Conservation (phyloP, 35 echinoderm and acorn worm genomes). For the Nesometra sesokonis region DNA sequence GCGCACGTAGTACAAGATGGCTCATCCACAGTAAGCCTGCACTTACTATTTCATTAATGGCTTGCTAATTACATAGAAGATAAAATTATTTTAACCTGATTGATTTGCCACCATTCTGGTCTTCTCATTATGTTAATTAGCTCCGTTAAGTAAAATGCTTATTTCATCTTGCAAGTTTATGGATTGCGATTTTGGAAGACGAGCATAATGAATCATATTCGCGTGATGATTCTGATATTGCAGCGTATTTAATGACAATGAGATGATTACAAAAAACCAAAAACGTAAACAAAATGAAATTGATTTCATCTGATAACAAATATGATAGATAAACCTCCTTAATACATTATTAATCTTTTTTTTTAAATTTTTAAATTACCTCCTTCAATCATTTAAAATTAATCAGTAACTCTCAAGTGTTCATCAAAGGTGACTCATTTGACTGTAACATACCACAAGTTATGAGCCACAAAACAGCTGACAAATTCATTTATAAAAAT, state of each 20-base stretch:
- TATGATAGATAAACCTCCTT: not conserved
- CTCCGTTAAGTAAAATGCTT: not conserved
- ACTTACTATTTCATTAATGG: not conserved
- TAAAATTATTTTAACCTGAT: conserved; percentile 1
- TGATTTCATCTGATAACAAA: not conserved
- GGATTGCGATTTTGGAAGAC: not conserved
- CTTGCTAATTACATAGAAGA: not conserved
- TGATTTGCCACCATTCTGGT: not conserved
- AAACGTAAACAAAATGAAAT: not conserved
- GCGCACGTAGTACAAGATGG: not conserved
- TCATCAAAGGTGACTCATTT: not conserved
- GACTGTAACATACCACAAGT: not conserved
- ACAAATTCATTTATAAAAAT: not conserved
- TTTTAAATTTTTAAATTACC: not conserved
- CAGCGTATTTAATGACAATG: not conserved
- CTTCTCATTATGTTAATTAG: not conserved
- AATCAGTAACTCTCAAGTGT: not conserved
- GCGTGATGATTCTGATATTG: not conserved
- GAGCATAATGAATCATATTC: not conserved
- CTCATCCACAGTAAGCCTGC: not conserved
- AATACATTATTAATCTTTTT: not conserved
- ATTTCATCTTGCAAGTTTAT: not conserved
- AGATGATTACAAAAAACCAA: not conserved
- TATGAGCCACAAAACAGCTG: not conserved
- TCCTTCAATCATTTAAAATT: not conserved